phyloP scores from a whole-genome alignment of 1,140 invertebrate genomes.

The Stegodyphus mimosarum region DNA sequence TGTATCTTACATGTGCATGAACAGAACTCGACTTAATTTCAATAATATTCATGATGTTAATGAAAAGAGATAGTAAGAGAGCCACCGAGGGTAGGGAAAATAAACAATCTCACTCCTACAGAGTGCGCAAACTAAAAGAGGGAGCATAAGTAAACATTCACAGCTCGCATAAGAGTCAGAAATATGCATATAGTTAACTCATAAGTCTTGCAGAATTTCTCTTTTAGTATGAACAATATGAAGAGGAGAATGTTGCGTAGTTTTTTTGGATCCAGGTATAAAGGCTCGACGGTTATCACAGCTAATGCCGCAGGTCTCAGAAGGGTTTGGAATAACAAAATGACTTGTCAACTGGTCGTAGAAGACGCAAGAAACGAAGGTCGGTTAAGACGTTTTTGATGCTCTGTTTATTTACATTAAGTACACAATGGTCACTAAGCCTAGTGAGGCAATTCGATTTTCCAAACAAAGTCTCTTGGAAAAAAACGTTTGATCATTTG shows the following conservation, averaged over 20 bases:
- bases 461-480: background rate
- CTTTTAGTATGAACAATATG: background rate
- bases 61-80: background rate
- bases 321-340: conserved; percentile 26
- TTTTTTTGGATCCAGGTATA: conserved; percentile 9
- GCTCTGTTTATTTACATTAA: conserved; percentile 38
- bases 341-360: background rate
- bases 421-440: conserved; percentile 9
- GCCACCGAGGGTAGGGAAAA: background rate
- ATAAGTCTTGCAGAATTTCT: background rate
- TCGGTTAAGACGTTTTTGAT: background rate
- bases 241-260: background rate
- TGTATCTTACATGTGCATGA: background rate
- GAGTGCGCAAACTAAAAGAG: background rate
- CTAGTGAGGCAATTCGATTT: background rate
- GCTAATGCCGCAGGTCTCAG: conserved; percentile 45
- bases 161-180: background rate
- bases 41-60: background rate
- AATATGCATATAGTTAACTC: background rate
- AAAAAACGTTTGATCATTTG: conserved; percentile 6
- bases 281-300: conserved; percentile 56
- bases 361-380: background rate
- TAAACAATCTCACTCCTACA: background rate
- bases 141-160: background rate
- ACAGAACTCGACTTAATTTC: background rate